Percentiles rank a stretch among this genome's conserved stretches.
Conservation (phyloP, 2,888 invertebrate species). For the Dynastes maya region DNA sequence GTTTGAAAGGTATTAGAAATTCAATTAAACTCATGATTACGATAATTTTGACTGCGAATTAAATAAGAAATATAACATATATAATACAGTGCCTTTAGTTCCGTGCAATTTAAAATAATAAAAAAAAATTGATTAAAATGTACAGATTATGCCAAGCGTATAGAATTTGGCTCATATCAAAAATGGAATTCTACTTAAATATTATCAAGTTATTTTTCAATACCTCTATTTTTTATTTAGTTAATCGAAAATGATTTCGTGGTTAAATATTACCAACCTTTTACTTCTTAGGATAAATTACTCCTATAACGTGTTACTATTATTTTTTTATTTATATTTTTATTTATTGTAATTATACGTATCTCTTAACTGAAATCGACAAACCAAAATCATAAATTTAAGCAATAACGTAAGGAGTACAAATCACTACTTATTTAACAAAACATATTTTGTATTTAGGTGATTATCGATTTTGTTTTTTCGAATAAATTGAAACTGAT, state of each 20-base stretch:
- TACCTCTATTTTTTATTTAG: not conserved
- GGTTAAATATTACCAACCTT: no score
- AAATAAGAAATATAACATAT: slow-evolving; percentile 5
- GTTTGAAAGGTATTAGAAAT: slow-evolving; percentile 9
- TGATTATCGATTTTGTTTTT: not conserved
- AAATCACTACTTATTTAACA: not conserved
- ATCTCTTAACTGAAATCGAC: not conserved
- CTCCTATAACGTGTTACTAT: not conserved
- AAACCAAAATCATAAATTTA: not conserved
- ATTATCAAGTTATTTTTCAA: not conserved
- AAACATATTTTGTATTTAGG: not conserved
- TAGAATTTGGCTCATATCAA: not conserved
- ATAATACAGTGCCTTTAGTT: slow-evolving; percentile 26
- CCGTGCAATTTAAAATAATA: slow-evolving; percentile 3
- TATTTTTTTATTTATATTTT: slow-evolving; percentile 14
- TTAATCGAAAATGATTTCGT: not conserved
- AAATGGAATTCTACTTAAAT: not conserved
- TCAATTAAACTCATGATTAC: not conserved
- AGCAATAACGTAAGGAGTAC: slow-evolving; percentile 29
- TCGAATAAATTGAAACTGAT: not conserved
- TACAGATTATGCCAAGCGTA: no score
- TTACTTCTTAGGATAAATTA: not conserved
- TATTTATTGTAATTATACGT: slow-evolving; percentile 20
- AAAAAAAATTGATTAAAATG: not conserved
- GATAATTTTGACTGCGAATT: slow-evolving; percentile 2